phyloP scores from a whole-genome alignment of 1,140 invertebrate species.

The Idris sp. region DNA sequence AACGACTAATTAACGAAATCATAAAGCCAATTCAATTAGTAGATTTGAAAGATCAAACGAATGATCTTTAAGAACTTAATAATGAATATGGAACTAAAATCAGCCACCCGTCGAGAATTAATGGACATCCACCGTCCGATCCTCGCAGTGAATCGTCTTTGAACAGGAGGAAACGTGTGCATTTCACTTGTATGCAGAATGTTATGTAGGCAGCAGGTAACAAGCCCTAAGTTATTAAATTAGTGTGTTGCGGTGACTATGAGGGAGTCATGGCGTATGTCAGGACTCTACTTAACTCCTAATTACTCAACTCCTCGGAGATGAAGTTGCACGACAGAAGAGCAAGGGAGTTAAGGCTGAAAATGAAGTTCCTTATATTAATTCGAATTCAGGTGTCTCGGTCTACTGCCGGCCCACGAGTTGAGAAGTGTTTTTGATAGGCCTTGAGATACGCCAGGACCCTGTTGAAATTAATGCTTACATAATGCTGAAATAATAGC shows the following conservation, averaged over 20 bases:
- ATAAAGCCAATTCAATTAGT: conserved; percentile 9
- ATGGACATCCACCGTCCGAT: conserved; percentile 32
- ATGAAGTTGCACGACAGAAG: conserved; percentile 64
- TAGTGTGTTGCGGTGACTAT: conserved; percentile 62
- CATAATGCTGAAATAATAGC: no score
- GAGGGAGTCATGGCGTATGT: conserved; percentile 55
- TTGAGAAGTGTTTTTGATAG: conserved; percentile 68
- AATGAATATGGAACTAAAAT: conserved; percentile 20
- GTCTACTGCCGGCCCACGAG: conserved; percentile 56
- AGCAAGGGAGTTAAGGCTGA: conserved; percentile 53
- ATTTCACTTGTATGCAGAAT: conserved; percentile 22
- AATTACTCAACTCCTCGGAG: conserved; percentile 69
- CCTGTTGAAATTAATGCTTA: conserved; percentile 33
- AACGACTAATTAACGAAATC: conserved; percentile 1
- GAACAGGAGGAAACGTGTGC: conserved; percentile 16
- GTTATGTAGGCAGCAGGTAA: conserved; percentile 51
- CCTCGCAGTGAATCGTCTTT: conserved; percentile 7
- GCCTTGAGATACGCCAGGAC: conserved; percentile 47
- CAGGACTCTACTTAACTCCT: conserved; percentile 68
- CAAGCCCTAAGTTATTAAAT: conserved; percentile 65
- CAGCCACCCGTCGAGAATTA: conserved; percentile 40
- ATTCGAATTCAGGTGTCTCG: conserved; percentile 66
- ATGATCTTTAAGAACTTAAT: conserved; percentile 16
- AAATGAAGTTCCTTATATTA: conserved; percentile 67
- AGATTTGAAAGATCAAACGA: conserved; percentile 13